Conservation (phyloP, 2,888 invertebrate genomes). For the Cartodere bifasciata region DNA sequence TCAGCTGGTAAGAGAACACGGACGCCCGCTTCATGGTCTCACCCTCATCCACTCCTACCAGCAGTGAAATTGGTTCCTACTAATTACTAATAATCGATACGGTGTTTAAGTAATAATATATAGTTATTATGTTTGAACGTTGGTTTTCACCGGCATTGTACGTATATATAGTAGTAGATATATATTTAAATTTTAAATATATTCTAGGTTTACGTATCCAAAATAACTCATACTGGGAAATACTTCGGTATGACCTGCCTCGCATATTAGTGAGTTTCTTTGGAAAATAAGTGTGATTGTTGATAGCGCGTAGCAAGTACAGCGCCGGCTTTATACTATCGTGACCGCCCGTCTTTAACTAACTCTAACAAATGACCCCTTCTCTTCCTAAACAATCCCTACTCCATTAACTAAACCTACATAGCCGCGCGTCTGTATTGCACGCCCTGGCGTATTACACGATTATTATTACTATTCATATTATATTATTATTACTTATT, state of each 20-base stretch:
- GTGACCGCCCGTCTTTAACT: too few species aligned
- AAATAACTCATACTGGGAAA: constrained; percentile 41
- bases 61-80: constrained; percentile 39
- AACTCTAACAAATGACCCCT: too few species aligned
- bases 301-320: constrained; percentile 32
- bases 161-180: constrained; percentile 39
- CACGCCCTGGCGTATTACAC: constrained; percentile 35
- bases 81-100: constrained; percentile 38
- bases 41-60: constrained; percentile 27
- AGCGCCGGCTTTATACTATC: constrained; percentile 20
- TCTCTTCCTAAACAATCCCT: constrained; percentile 16
- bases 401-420: constrained; percentile 23
- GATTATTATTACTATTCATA: constrained; percentile 41
- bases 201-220: constrained; percentile 39
- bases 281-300: constrained; percentile 67
- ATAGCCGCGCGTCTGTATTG: constrained; percentile 15
- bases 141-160: constrained; percentile 37
- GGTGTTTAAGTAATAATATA: constrained; percentile 37
- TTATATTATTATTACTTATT: constrained; percentile 32
- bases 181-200: constrained; percentile 38
- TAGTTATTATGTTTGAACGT: constrained; percentile 37
- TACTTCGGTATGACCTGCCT: constrained; percentile 48
- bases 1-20: constrained; percentile 33
- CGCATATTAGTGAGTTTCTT: constrained; percentile 65
- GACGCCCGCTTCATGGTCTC: constrained; percentile 27